Conservation (phyloP, 2,113 vertebrate species). For the Zosterops borbonicus region DNA sequence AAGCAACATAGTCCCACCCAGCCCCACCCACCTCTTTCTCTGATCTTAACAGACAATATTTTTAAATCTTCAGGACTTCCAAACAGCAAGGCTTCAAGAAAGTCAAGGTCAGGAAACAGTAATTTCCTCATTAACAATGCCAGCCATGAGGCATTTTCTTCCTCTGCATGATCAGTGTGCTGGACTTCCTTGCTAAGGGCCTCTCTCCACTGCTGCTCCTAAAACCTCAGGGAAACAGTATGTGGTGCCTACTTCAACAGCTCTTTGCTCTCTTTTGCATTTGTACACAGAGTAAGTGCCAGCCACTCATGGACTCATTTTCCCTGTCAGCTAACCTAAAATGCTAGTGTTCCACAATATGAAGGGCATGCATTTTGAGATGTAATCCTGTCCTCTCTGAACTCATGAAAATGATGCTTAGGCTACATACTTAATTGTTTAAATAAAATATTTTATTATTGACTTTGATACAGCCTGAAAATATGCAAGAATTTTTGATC, state of each 20-base stretch:
- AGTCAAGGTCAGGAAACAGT: background rate
- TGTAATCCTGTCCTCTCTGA: background rate
- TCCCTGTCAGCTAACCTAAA: background rate
- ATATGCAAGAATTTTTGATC: background rate
- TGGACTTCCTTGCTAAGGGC: background rate
- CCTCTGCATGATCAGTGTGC: background rate
- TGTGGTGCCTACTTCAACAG: background rate
- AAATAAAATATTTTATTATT: background rate
- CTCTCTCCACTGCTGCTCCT: background rate
- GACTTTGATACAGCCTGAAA: background rate
- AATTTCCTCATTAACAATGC: background rate
- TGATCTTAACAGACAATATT: background rate
- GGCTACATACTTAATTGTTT: background rate
- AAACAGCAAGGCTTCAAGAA: background rate
- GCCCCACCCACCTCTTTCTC: fast-evolving
- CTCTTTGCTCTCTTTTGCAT: background rate
- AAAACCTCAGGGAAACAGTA: background rate
- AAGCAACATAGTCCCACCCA: background rate
- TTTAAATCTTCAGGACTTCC: background rate
- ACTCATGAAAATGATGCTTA: background rate
- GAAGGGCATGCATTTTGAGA: background rate
- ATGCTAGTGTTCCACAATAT: background rate
- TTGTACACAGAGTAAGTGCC: background rate
- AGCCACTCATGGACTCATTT: background rate
- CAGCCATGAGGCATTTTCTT: background rate